Evolutionary conservation across 2,888 invertebrate genomes (phyloP), one percentile per base, ranked within the genome.

Genomic region (Macrophya alboannulata): DNA sequence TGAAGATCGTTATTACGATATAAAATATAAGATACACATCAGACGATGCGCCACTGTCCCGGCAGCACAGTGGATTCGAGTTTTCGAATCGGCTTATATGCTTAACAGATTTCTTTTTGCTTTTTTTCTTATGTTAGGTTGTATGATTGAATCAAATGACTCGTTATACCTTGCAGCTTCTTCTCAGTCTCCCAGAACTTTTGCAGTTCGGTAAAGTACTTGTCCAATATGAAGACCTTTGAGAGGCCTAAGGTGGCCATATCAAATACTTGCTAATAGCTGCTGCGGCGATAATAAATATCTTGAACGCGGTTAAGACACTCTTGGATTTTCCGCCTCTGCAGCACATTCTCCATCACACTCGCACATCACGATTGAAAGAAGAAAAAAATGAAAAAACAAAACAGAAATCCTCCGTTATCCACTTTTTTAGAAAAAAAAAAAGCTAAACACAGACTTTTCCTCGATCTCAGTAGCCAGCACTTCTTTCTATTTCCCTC

Each of bases 121-220:
- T 15, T 6, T 25, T 68, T 31, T 68, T 31, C 0, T 31, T 48
- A 4, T 1, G 9, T 9, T 48, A 12, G 48, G 48, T 48, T 48
- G 48, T 48, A 1, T 12, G 76, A 45, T 37, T 55, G 51, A 37
- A 55, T 77, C 37, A 55, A 55, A 77, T 77, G 37, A 77, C 55
- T 77, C 31, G 77, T 55, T 77, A 96, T 96, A 98, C 99, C 99
- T 97, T 98, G 97, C 93, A 98, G 95, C 95, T 98, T 98, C 95
- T 98, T 98, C 95, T 99, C 99, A 88, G 98, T 98, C 95, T 98
- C 98, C 98, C 98, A 98, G 95, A 98, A 98, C 95, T 98, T 98
- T 94, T 98, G 98, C 94, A 99, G 95, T 95, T 98, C 98, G 90
- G 98, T 98, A 95, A 98, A 98, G 95, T 98, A 98, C 95, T 98